Percentiles rank a stretch among this genome's conserved stretches.
phyloP scores from a whole-genome alignment of 2,797 vertebrate species.

The Coregonus ussuriensis region DNA sequence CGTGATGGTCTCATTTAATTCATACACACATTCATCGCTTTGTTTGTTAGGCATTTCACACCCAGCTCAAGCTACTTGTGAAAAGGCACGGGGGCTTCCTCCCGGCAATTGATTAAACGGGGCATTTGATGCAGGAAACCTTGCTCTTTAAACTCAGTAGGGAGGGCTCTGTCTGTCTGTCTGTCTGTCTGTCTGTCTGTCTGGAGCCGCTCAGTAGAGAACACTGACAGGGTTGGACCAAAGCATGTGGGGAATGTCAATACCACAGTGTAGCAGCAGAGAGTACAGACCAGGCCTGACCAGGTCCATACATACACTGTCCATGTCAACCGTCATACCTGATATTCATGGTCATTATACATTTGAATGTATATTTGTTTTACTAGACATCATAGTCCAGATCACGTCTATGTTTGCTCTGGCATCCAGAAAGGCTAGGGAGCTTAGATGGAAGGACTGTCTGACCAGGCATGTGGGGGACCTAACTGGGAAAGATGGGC shows the following conservation, averaged over 20 bases:
- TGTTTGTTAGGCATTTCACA: constrained; percentile 7
- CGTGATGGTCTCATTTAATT: constrained; percentile 13
- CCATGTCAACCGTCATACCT: too few relatives aligned
- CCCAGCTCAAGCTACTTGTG: not conserved
- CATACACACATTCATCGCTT: not conserved
- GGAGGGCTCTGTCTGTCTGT: not conserved
- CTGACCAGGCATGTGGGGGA: too few relatives aligned
- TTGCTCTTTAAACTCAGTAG: constrained; percentile 4
- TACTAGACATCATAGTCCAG: too few relatives aligned
- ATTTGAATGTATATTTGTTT: too few relatives aligned
- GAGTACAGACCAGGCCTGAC: not conserved
- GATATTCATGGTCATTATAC: too few relatives aligned
- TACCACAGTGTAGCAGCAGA: not conserved
- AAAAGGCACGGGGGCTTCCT: not conserved
- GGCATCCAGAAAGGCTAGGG: too few relatives aligned
- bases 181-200: too few relatives aligned
- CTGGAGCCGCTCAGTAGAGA: constrained; percentile 5
- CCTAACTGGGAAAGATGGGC: too few relatives aligned
- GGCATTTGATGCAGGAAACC: constrained; percentile 9
- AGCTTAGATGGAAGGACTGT: too few relatives aligned
- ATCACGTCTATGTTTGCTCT: too few relatives aligned
- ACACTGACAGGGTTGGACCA: not conserved
- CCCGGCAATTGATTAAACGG: constrained; percentile 1
- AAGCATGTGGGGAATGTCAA: not conserved
- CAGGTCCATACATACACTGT: too few relatives aligned